Conservation (phyloP, 2,797 vertebrate species). For the Urophycis tenuis region DNA sequence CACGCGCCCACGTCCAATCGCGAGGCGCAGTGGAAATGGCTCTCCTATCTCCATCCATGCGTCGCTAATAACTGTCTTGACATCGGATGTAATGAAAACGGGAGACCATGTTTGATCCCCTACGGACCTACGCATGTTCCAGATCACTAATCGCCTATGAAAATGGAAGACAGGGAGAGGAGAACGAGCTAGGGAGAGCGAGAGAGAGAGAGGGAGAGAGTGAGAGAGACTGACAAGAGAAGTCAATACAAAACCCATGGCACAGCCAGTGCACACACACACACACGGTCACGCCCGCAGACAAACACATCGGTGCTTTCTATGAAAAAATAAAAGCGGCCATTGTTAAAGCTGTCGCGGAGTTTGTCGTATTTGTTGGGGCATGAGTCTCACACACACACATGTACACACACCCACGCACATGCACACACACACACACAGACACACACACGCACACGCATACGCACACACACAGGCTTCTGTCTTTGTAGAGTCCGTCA, state of each 20-base stretch:
- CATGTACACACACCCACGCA: conserved; percentile 8
- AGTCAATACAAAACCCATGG: background rate
- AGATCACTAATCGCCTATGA: conserved; percentile 51
- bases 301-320: background rate
- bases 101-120: conserved; percentile 47
- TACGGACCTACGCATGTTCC: conserved; percentile 50
- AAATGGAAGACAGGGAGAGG: conserved; percentile 54
- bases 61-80: conserved; percentile 62
- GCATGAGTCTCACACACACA: background rate
- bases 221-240: background rate
- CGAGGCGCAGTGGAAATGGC: conserved; percentile 27
- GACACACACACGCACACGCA: conserved; percentile 11
- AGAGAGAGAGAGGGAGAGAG: conserved; percentile 37
- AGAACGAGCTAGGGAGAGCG: conserved; percentile 15
- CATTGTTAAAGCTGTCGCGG: background rate
- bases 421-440: conserved; percentile 2
- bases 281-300: background rate
- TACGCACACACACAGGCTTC: background rate
- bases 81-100: conserved; percentile 60
- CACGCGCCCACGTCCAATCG: background rate
- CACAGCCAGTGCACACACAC: background rate
- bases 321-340: background rate
- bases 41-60: conserved; percentile 54
- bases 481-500: conserved; percentile 44
- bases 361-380: background rate